Percentiles rank a stretch among this genome's conserved stretches.
phyloP scores from a whole-genome alignment of 2,113 vertebrate species.

The Tachuris rubrigastra region DNA sequence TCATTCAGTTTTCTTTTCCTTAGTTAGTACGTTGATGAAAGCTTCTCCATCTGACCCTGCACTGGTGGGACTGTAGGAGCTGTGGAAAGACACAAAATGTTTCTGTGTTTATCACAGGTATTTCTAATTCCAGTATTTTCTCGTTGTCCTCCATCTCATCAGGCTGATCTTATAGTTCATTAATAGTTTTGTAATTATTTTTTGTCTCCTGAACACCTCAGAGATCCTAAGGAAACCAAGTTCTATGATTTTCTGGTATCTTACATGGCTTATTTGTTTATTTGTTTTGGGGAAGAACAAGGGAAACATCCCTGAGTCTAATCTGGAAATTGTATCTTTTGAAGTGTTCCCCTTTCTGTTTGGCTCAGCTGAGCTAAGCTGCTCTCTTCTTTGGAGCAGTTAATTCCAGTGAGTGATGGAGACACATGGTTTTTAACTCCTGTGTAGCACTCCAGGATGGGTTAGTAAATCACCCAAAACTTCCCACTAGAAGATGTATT shows the following conservation, averaged over 20 bases:
- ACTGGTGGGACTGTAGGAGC: neutral
- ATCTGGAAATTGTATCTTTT: neutral
- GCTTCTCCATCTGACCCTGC: neutral
- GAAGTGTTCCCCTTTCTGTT: neutral
- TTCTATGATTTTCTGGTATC: neutral
- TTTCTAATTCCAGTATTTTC: neutral
- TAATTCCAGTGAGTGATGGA: neutral
- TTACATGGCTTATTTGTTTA: neutral
- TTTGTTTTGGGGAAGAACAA: neutral
- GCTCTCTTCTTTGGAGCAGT: neutral
- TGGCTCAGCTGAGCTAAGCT: neutral
- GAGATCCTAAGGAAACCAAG: neutral
- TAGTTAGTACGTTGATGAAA: neutral
- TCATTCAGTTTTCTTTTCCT: neutral
- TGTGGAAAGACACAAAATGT: neutral
- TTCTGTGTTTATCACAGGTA: neutral
- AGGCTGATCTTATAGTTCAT: neutral
- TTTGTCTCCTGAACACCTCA: neutral
- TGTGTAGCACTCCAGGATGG: neutral
- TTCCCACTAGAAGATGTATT: neutral
- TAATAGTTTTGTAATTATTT: neutral
- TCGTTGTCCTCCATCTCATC: neutral
- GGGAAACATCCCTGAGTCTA: neutral
- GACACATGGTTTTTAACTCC: neutral
- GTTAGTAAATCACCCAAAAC: conserved; percentile 33